These are phyloP conservation scores for Macrotus californicus DNA, from an alignment of 2,113 vertebrate genomes.

Conservation along the genomic window DNA sequence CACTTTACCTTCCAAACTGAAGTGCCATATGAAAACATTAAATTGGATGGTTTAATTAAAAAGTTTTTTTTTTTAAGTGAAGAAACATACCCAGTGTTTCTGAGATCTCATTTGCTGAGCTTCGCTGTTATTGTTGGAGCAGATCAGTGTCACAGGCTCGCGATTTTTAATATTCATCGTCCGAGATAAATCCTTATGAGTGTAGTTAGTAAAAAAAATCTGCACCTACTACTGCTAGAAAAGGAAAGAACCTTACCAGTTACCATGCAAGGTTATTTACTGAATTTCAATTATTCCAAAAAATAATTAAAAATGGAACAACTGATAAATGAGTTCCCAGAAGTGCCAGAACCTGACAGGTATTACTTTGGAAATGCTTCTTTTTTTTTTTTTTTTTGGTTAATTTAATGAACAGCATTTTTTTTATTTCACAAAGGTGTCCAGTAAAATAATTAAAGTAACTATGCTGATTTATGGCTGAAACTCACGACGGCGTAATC, in stretches of 20 bases:
- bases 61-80: conserved; percentile 81
- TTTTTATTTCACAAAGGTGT: conserved; percentile 45
- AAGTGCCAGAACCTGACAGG: conserved; percentile 12
- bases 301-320: neutral
- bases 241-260: conserved; percentile 43
- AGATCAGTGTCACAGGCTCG: conserved; percentile 77
- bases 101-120: conserved; percentile 81
- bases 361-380: conserved; percentile 43
- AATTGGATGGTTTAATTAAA: conserved; percentile 89
- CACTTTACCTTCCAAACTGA: conserved; percentile 84
- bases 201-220: conserved; percentile 42
- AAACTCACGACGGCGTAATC: conserved; percentile 51
- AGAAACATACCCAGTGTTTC: conserved; percentile 78
- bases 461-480: conserved; percentile 62
- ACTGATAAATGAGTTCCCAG: neutral
- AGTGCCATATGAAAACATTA: conserved; percentile 84
- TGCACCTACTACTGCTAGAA: conserved; percentile 47
- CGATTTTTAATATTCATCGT: conserved; percentile 79
- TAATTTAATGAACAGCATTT: conserved; percentile 34
- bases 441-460: conserved; percentile 61
- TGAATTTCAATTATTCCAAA: conserved; percentile 52
- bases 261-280: conserved; percentile 37
- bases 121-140: conserved; percentile 79
- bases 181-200: conserved; percentile 75
- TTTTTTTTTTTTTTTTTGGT: neutral